Evolutionary conservation across 2,797 vertebrate species (phyloP).

Genomic region (Oreochromis grahami): DNA sequence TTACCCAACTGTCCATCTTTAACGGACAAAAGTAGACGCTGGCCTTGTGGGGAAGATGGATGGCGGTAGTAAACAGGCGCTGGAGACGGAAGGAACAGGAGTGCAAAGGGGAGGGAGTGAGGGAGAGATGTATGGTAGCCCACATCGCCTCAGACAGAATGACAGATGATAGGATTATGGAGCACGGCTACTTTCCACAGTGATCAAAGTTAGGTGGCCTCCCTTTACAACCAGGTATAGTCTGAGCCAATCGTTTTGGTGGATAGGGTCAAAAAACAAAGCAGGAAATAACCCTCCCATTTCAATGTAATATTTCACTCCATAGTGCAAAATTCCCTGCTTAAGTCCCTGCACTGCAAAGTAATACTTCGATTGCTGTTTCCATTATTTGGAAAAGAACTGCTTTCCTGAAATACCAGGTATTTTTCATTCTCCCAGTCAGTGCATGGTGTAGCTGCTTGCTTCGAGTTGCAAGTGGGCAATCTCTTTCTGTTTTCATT

Average conservation of each 20-base stretch:
- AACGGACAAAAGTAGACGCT: constrained; percentile 5
- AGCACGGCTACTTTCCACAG: constrained; percentile 57
- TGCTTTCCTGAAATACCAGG: neutral
- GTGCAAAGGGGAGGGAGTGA: constrained; percentile 24
- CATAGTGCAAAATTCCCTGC: constrained; percentile 3
- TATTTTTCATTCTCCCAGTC: constrained; percentile 17
- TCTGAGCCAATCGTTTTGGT: constrained; percentile 37
- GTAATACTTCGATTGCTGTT: neutral
- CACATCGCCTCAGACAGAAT: constrained; percentile 71
- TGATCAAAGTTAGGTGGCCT: constrained; percentile 57
- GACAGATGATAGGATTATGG: constrained; percentile 77
- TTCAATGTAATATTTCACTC: constrained; percentile 40
- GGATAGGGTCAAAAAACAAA: constrained; percentile 31
- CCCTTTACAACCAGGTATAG: constrained; percentile 35
- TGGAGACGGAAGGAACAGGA: constrained; percentile 39
- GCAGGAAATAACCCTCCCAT: constrained; percentile 31
- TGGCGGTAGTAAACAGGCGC: constrained; percentile 40
- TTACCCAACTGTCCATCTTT: constrained; percentile 53
- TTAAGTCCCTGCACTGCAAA: neutral
- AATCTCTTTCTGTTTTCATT: constrained; percentile 7
- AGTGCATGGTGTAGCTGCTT: neutral
- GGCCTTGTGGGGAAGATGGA: constrained; percentile 57
- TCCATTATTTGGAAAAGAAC: constrained; percentile 7
- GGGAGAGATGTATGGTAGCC: constrained; percentile 71
- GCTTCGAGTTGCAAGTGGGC: neutral